Evolutionary conservation across 2,113 vertebrate genomes (phyloP), one percentile per base, ranked within the genome.

Genomic region (Xerus inauris): DNA sequence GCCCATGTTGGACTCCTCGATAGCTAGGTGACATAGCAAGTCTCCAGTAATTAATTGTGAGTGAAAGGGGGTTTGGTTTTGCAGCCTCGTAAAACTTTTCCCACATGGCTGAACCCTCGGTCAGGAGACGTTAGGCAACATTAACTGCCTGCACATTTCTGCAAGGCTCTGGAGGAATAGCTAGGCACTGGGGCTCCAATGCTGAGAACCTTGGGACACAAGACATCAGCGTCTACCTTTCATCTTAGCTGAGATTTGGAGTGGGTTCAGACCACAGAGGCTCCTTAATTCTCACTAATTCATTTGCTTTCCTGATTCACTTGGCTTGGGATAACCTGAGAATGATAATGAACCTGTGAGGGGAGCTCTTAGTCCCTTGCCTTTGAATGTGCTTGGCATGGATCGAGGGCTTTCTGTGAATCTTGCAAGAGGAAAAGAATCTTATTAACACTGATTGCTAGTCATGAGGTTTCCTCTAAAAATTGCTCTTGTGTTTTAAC

Each of bases 271-370:
- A 99, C 99, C 99, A 98, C 98, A 98, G 99, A 99, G 99, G 98
- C 99, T 99, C 99, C 99, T 99, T 99, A 99, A 99, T 99, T 99
- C 99, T 99, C 99, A 99, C 99, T 99, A 99, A 99, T 99, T 99
- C 99, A 99, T 99, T 99, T 99, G 99, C 99, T 99, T 99, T 99
- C 99, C 99, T 99, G 99, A 99, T 99, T 99, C 99, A 98, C 99
- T 99, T 99, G 99, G 99, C 99, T 99, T 98, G 98, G 99, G 99
- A 99, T 99, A 99, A 99, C 99, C 99, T 98, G 99, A 98, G 99
- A 99, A 99, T 99, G 99, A 99, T 99, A 99, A 99, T 99, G 99
- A 99, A 99, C 98, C 99, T 98, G 98, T 98, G 97, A 98, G 98
- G 98, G 98, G 99, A 99, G 99, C 97, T 98, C 98, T 98, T 97